phyloP scores from a whole-genome alignment of 2,797 vertebrate genomes.

The Borostomias antarcticus region DNA sequence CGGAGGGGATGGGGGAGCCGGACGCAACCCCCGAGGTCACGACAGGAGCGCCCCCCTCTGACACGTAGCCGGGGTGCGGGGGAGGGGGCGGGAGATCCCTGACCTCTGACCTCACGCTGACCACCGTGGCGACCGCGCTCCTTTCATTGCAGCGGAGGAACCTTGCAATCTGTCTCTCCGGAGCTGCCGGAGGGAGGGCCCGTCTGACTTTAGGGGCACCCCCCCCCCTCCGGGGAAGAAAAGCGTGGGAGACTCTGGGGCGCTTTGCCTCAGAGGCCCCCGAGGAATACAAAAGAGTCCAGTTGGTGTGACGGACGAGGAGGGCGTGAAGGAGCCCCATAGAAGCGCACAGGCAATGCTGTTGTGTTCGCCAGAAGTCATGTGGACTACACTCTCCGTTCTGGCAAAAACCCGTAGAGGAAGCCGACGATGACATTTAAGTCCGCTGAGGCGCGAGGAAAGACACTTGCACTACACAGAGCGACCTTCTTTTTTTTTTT shows the following conservation, averaged over 20 bases:
- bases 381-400: background rate
- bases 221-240: slow-evolving; percentile 64
- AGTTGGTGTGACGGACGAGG: slow-evolving; percentile 40
- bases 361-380: slow-evolving; percentile 15
- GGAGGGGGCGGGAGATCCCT: no score
- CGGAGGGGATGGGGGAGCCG: slow-evolving; percentile 68
- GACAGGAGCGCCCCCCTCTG: slow-evolving; percentile 75
- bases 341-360: slow-evolving; percentile 29
- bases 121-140: slow-evolving; percentile 53
- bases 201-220: slow-evolving; percentile 47
- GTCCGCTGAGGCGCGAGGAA: slow-evolving; percentile 42
- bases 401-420: slow-evolving; percentile 22
- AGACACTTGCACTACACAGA: slow-evolving; percentile 66
- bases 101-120: slow-evolving; percentile 20
- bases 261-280: slow-evolving; percentile 71
- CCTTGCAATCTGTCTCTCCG: slow-evolving; percentile 75
- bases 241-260: slow-evolving; percentile 79
- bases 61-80: slow-evolving; percentile 81
- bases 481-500: slow-evolving; percentile 41
- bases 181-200: slow-evolving; percentile 54
- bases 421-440: slow-evolving; percentile 34
- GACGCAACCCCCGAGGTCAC: slow-evolving; percentile 71
- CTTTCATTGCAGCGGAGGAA: slow-evolving; percentile 71
- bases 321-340: slow-evolving; percentile 21
- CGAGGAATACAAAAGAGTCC: slow-evolving; percentile 39